phyloP scores from a whole-genome alignment of 2,113 vertebrate genomes.

The Phycodurus eques region DNA sequence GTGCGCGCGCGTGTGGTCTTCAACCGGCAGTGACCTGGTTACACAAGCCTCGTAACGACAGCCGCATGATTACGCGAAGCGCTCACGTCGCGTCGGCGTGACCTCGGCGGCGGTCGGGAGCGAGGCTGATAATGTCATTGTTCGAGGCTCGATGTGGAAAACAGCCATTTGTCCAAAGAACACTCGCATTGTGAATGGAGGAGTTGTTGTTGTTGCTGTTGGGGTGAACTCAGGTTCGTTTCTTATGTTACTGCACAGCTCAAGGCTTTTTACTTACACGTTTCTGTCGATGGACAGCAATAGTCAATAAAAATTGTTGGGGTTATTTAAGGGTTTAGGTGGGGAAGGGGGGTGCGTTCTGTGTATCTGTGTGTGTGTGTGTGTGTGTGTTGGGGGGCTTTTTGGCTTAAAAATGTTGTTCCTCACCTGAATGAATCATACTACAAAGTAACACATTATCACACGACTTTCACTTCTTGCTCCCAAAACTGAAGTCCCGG shows the following conservation, averaged over 20 bases:
- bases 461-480: too few relatives aligned
- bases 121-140: background rate
- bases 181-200: background rate
- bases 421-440: too few relatives aligned
- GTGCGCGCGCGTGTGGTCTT: constrained; percentile 24
- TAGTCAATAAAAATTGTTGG: too few relatives aligned
- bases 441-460: too few relatives aligned
- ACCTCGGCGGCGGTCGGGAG: background rate
- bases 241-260: background rate
- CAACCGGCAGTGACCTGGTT: constrained; percentile 24
- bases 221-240: background rate
- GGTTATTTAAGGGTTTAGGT: too few relatives aligned
- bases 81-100: constrained; percentile 18
- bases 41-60: constrained; percentile 15
- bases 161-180: background rate
- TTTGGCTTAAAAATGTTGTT: too few relatives aligned
- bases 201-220: background rate
- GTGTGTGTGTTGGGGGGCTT: too few relatives aligned
- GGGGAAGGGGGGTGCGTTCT: too few relatives aligned
- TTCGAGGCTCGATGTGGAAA: background rate
- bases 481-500: too few relatives aligned
- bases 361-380: too few relatives aligned
- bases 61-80: constrained; percentile 16
- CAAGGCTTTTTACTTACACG: background rate
- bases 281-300: background rate